Base-by-base conservation (phyloP, 2,113 vertebrate genomes). In the Pangasianodon hypophthalmus region DNA sequence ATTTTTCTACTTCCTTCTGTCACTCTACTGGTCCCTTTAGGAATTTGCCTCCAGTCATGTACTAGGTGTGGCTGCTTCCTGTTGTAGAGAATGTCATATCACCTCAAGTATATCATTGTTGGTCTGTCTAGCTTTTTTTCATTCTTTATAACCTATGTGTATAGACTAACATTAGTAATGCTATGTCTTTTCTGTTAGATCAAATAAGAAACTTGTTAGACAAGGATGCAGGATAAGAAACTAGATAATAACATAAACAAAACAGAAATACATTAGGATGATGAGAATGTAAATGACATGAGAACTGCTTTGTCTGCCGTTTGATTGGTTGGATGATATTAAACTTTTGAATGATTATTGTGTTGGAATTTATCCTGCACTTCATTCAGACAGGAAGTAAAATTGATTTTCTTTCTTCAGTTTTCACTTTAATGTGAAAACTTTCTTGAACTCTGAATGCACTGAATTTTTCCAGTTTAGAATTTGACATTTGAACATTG, bases 1-100 rank as follows among this genome's bases (percentile, higher is more conserved):
- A 80, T 89, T 89, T 89, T 62, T 85, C 48, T 84, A 88, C 58
- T 75, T 84, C 85, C 75, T 52, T 89, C 56, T 90, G 77, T 79
- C 56, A 75, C 26, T 69, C 24, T 83, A 32, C 26, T 82, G 24
- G 82, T 91, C 81, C 41, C 54, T 62, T 44, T 81, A 16, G 60
- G 58, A 92, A 88, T 89, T 11, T 64, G 5, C 67, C 44, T 81
- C 56, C 64, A 87, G 89, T 81, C 69, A 84, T 60, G 14, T 64
- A 46, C 21, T 60, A 86, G 50, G 84, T 88, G 54, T 44, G 58
- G 48, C 41, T 84, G 37, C 29, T 87, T 85, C 16, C 80, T 89
- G 46, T 84, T 84, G 52, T 85, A 85, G 41, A 85, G 41, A 80
- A 85, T 13, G 69, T 80, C 77, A 41, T 26, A 29, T 60, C n/a